Percentiles rank a stretch among this genome's conserved stretches.
Conservation (phyloP, 2,888 invertebrate species). For the Liposcelis brunnea region DNA sequence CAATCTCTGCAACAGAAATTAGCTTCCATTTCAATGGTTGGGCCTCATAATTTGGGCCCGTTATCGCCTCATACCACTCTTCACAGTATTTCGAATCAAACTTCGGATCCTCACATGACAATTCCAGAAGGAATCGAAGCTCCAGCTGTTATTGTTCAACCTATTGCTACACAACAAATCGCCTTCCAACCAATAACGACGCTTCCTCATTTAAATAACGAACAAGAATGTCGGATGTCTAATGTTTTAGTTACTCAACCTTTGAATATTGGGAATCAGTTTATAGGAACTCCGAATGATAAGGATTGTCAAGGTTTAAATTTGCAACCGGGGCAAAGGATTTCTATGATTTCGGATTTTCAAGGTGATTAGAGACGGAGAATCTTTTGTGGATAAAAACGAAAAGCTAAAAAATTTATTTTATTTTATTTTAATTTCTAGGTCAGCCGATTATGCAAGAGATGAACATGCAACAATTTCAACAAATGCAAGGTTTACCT, state of each 20-base stretch:
- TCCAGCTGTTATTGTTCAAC: not conserved
- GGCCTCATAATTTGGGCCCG: slow-evolving; percentile 21
- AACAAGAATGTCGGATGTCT: not conserved
- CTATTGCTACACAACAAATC: not conserved
- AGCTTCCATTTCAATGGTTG: slow-evolving; percentile 28
- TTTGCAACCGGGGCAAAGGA: no score
- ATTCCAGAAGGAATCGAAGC: slow-evolving; percentile 9
- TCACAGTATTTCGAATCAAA: slow-evolving; percentile 16
- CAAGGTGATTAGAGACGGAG: no score
- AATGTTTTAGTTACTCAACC: not conserved
- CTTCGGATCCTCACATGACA: slow-evolving; percentile 9
- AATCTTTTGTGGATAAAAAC: no score
- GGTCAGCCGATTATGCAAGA: slow-evolving; percentile 1
- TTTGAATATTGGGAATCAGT: not conserved
- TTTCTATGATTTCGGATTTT: no score
- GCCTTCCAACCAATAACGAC: slow-evolving; percentile 1
- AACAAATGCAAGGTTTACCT: not conserved
- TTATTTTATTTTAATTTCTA: not conserved
- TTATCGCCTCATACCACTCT: slow-evolving; percentile 28
- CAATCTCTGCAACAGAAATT: slow-evolving; percentile 52
- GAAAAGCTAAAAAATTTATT: no score
- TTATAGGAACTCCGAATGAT: no score
- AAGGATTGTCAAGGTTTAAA: no score
- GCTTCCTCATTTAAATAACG: not conserved
- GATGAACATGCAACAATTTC: not conserved